Conservation (phyloP, 1,140 invertebrate species). For the Formica exsecta region DNA sequence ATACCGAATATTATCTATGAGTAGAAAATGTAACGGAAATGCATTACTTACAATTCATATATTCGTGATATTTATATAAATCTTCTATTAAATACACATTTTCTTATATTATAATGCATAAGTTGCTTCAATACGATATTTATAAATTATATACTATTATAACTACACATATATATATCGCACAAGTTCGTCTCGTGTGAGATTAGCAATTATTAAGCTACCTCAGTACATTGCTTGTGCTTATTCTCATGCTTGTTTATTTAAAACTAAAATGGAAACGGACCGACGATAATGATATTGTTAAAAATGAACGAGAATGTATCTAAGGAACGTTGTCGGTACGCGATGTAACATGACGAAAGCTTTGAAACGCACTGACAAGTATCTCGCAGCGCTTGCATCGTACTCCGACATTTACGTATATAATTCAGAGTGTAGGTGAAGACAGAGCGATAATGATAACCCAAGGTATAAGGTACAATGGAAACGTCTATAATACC, state of each 20-base stretch:
- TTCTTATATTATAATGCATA: background rate
- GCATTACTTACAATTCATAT: constrained; percentile 46
- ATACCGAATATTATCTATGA: constrained; percentile 10
- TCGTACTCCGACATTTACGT: constrained; percentile 37
- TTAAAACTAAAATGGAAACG: constrained; percentile 17
- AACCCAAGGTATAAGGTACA: constrained; percentile 66
- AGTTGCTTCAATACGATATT: no score
- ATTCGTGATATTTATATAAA: background rate
- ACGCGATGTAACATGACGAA: constrained; percentile 8
- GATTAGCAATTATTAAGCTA: background rate
- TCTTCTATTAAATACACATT: constrained; percentile 11
- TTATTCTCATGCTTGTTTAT: background rate
- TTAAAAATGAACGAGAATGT: constrained; percentile 18
- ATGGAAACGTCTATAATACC: constrained; percentile 61
- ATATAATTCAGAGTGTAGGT: constrained; percentile 69
- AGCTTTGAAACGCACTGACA: constrained; percentile 21
- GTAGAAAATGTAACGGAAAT: constrained; percentile 50
- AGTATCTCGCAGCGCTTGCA: constrained; percentile 29
- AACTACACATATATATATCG: background rate
- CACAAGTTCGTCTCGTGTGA: constrained; percentile 10
- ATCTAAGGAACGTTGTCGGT: constrained; percentile 5
- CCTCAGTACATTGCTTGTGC: constrained; percentile 7
- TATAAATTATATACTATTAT: no score
- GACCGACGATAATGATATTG: background rate
- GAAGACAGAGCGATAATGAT: constrained; percentile 74